These are phyloP conservation scores for Catamblyrhynchus diadema DNA, from an alignment of 2,797 vertebrate genomes.

Conservation along the genomic window DNA sequence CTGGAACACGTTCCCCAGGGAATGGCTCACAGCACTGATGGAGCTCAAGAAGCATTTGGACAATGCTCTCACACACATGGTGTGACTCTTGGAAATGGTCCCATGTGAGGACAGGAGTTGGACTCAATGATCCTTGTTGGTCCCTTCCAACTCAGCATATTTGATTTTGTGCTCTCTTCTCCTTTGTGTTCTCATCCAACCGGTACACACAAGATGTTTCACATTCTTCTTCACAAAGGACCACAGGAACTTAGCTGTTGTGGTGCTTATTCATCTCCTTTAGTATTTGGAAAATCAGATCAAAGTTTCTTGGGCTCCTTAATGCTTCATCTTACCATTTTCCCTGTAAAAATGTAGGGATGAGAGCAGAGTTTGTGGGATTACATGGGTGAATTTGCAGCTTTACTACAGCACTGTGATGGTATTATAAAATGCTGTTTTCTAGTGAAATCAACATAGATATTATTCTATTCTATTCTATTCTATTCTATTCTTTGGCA, in stretches of 20 bases:
- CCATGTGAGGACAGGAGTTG: fast-evolving
- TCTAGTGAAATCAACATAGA: not conserved
- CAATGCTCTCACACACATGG: fast-evolving
- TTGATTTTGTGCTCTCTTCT: not conserved
- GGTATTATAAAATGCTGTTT: not conserved
- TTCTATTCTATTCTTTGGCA: too few species aligned
- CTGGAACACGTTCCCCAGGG: not conserved
- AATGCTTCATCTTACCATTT: not conserved
- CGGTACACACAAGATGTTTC: not conserved
- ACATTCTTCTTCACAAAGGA: not conserved
- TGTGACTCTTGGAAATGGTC: not conserved
- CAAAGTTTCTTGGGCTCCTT: not conserved
- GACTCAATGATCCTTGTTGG: not conserved
- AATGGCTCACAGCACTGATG: not conserved
- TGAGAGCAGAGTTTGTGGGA: not conserved
- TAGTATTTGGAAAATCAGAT: not conserved
- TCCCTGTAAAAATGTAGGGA: not conserved
- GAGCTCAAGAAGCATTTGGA: fast-evolving
- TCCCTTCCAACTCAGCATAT: not conserved
- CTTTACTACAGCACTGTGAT: not conserved
- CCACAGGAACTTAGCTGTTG: not conserved
- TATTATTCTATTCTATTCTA: too few species aligned
- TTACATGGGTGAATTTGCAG: not conserved
- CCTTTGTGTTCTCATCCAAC: not conserved
- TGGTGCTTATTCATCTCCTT: not conserved